Base-by-base conservation (phyloP, 2,113 vertebrate genomes). In the Melanostigma gelatinosum region DNA sequence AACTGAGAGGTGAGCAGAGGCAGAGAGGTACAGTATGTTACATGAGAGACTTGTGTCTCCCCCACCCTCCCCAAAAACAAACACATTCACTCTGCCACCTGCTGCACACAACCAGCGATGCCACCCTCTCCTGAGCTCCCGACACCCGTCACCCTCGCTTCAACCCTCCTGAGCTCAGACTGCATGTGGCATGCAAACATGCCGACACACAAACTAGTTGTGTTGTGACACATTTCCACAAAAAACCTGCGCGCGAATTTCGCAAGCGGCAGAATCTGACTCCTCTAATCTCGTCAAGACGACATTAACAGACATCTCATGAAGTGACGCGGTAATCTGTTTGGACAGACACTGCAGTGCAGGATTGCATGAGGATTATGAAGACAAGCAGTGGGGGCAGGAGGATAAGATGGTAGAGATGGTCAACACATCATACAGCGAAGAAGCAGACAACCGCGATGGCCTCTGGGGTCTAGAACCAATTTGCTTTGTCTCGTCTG, bases 221-320 rank as follows among this genome's bases (percentile, higher is more conserved):
- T 89, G 89, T 91, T 90, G 83, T 92, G 93, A 92, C 91, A 93
- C 75, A 91, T 91, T 78, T 87, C 69, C 60, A 64, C 74, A 83
- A 84, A 29, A 86, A 85, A 79, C 70, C 80, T 29, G 76, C 48
- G 70, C 70, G 85, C 64, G 82, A 89, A 60, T 91, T 87, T 88
- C 60, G 60, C 67, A 73, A 85, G 82, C 38, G 67, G 65, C 71
- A 11, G 66, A 76, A 88, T 84, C 87, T 87, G 92, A 92, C 93
- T 89, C 80, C 62, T 90, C 83, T 89, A 90, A 93, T 93, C 90
- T 87, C 36, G 73, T 93, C 91, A 90, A 76, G 83, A 83, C 85
- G 73, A 91, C 77, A 79, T 91, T 89, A 91, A 85, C 90, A 92
- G 77, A 90, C 84, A 78, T 87, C 68, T 87, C 78, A 75, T 72